phyloP scores from a whole-genome alignment of 2,888 invertebrate species.

The Falcaria lacertinaria region DNA sequence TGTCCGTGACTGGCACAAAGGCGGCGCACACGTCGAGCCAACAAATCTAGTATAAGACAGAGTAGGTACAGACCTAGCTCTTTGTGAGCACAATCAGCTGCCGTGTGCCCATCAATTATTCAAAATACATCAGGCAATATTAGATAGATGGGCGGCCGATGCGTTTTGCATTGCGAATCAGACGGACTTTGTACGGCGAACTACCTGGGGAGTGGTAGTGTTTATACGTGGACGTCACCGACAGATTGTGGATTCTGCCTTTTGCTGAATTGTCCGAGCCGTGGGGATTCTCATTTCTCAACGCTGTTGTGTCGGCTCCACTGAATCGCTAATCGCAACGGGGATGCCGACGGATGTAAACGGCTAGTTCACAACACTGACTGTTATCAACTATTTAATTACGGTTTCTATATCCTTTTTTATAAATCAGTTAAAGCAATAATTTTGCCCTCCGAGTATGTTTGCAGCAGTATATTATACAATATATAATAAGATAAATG shows the following conservation, averaged over 20 bases:
- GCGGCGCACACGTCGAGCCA: constrained; percentile 15
- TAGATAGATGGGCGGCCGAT: constrained; percentile 73
- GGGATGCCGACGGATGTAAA: not conserved
- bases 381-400: not conserved
- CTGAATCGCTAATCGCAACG: not conserved
- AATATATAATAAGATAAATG: too few relatives aligned
- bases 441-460: too few relatives aligned
- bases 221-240: constrained; percentile 58
- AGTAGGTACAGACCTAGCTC: constrained; percentile 45
- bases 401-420: not conserved
- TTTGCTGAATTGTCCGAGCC: constrained; percentile 57
- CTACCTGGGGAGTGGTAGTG: constrained; percentile 53
- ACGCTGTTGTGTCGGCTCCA: constrained; percentile 25
- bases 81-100: constrained; percentile 66
- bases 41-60: constrained; percentile 61
- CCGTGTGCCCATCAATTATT: constrained; percentile 67
- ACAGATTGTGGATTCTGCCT: constrained; percentile 58
- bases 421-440: too few relatives aligned
- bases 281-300: constrained; percentile 46
- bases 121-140: constrained; percentile 77
- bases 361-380: not conserved
- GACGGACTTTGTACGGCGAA: constrained; percentile 59
- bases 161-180: constrained; percentile 78
- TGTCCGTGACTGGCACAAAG: constrained; percentile 5
- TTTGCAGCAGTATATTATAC: too few relatives aligned